These are phyloP conservation scores for Sitophilus oryzae DNA, from an alignment of 1,140 invertebrate species.

Conservation along the genomic window DNA sequence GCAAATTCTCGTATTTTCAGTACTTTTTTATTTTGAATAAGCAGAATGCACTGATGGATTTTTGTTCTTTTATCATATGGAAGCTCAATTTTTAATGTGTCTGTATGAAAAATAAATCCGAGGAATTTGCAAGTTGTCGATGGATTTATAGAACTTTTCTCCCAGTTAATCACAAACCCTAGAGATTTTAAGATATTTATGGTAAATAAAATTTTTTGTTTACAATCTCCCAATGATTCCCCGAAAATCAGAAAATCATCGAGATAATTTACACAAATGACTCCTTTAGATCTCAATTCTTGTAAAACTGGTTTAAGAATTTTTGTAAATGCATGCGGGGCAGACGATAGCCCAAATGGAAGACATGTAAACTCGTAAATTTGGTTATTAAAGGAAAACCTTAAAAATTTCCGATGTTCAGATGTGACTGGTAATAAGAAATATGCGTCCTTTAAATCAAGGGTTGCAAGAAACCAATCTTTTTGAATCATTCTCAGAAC, in stretches of 20 bases:
- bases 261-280: constrained; percentile 4
- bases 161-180: neutral
- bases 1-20: too few relatives aligned
- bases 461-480: neutral
- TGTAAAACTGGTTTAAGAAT: neutral
- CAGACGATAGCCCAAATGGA: neutral
- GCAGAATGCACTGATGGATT: too few relatives aligned
- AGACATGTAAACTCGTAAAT: neutral
- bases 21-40: too few relatives aligned
- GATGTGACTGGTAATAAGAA: neutral
- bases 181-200: neutral
- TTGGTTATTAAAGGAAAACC: neutral
- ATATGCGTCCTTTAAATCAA: constrained; percentile 4
- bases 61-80: too few relatives aligned
- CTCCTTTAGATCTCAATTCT: neutral
- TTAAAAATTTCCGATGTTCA: neutral
- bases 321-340: too few relatives aligned
- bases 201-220: neutral
- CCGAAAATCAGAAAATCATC: constrained; percentile 8
- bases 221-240: neutral
- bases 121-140: neutral
- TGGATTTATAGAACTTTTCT: neutral
- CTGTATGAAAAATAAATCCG: too few relatives aligned
- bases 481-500: neutral
- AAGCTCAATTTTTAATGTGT: too few relatives aligned